Percentiles rank a stretch among this genome's conserved stretches.
These are phyloP conservation scores for Imbricaverruca yamaguchii DNA, from an alignment of 2,888 invertebrate species.

Conservation along the genomic window DNA sequence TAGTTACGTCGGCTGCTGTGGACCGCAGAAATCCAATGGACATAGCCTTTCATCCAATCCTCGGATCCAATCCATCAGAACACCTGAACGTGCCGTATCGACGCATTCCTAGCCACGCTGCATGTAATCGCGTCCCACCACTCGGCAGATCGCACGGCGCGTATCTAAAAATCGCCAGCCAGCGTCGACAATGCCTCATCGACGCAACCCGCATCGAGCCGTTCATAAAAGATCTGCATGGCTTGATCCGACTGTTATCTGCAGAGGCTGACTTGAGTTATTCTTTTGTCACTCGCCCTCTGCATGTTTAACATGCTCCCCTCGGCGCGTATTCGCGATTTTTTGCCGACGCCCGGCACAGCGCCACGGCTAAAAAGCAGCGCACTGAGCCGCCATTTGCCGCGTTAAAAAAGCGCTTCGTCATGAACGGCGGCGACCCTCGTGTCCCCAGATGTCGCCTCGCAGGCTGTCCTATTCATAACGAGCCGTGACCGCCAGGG, in stretches of 20 bases:
- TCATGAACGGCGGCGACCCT: background rate
- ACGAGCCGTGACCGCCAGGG: background rate
- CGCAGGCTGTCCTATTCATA: background rate
- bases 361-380: background rate
- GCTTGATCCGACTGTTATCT: background rate
- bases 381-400: constrained; percentile 10
- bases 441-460: background rate
- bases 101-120: background rate
- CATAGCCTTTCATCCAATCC: no score
- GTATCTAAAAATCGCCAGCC: background rate
- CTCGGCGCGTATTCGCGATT: background rate
- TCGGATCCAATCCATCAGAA: background rate
- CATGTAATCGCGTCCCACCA: background rate
- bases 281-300: constrained; percentile 13
- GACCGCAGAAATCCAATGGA: no score
- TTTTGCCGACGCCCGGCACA: background rate
- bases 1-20: no score
- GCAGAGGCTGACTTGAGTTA: background rate
- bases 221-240: background rate
- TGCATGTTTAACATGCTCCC: constrained; percentile 10
- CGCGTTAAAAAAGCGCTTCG: background rate
- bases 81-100: background rate
- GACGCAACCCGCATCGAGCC: background rate
- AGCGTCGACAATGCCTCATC: background rate
- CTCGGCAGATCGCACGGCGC: background rate